Base-by-base conservation (phyloP, 2,113 vertebrate species). In the Pelusios castaneus region DNA sequence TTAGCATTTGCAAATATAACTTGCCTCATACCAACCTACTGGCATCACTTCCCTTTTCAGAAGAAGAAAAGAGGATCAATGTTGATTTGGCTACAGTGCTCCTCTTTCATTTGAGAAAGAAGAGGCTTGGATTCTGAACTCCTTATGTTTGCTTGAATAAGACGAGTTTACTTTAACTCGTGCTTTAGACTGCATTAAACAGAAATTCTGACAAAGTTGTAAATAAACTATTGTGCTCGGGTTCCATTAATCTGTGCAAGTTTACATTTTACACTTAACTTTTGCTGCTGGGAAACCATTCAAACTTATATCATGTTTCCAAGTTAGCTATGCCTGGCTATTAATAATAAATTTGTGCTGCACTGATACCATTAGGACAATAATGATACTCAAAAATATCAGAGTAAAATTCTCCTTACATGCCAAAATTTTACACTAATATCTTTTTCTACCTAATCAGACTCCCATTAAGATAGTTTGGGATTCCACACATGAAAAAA, bases 1-100 rank as follows among this genome's bases (percentile, higher is more conserved):
- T 55, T 93, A 83, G 82, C 25, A 77, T 83, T 90, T 82, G 14
- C 45, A 87, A 85, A 13, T 73, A 83, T 54, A 89, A 79, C 79
- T 88, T 79, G 54, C 84, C 77, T 94, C 89, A 84, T 73, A 84
- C 49, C 38, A 60, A 94, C 79, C n/a, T 91, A 95, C 47, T 79
- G 84, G 22, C 55, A 83, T 88, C 87, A 58, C 67, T 94, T 96
- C 67, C 80, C 81, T 82, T 95, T 83, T 16, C 31, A 92, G 87
- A 88, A 43, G 55, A 90, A 87, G 76, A 95, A 76, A 83, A 89
- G 43, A 79, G 29, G 63, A 51, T 38, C 41, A 52, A 7, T 2
- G 3, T 70, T 86, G 87, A 81, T 85, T 87, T 84, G 79, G 24
- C 52, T 47, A 80, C 47, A 88, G 70, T 38, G 41, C 75, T 84